Evolutionary conservation across 2,113 vertebrate genomes (phyloP).

Genomic region (Erythrocercus mccallii): DNA sequence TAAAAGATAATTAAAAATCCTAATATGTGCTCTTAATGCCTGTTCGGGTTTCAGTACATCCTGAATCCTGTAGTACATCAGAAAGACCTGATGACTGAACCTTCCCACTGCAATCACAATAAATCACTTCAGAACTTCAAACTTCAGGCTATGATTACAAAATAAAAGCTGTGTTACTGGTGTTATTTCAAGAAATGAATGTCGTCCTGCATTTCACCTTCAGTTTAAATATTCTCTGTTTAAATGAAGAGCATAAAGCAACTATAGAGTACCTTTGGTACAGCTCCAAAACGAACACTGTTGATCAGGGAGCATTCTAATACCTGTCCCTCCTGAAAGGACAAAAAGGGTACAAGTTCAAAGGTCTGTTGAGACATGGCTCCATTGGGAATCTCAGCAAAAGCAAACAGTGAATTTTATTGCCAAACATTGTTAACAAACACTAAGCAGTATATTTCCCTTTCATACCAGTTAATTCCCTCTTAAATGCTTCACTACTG

Average conservation of each 20-base stretch:
- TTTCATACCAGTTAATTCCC: neutral
- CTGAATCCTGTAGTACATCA: neutral
- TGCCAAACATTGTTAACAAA: neutral
- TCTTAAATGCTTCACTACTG: neutral
- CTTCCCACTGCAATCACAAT: neutral
- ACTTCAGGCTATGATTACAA: neutral
- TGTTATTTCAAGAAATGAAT: neutral
- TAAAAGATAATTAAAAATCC: neutral
- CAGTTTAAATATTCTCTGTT: neutral
- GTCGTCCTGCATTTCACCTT: neutral
- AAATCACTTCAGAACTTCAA: neutral
- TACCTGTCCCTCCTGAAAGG: constrained; percentile 90
- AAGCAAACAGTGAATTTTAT: neutral
- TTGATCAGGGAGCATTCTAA: constrained; percentile 98
- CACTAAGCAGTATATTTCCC: neutral
- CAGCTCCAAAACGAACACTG: constrained; percentile 87
- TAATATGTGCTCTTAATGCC: neutral
- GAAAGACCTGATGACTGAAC: neutral
- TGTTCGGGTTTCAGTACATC: neutral
- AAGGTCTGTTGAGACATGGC: neutral
- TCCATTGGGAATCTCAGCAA: neutral
- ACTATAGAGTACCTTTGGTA: constrained; percentile 83
- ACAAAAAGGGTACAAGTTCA: constrained; percentile 13
- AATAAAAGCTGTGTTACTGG: neutral
- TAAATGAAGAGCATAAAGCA: neutral